These are phyloP conservation scores for Palaemon carinicauda DNA, from an alignment of 1,140 invertebrate species.

Conservation along the genomic window DNA sequence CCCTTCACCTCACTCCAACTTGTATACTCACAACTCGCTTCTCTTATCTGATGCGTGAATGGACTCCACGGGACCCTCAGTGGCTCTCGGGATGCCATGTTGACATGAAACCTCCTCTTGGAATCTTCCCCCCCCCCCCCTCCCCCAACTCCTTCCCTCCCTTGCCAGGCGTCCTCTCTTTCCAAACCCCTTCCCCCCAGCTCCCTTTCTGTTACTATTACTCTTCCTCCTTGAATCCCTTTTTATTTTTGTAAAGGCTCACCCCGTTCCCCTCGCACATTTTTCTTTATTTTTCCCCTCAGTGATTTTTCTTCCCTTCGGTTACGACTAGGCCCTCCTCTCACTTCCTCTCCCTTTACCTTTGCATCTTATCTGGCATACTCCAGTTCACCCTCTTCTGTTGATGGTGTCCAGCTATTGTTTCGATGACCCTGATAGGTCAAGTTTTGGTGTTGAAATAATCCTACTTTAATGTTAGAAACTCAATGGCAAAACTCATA, in stretches of 20 bases:
- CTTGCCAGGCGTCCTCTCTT: neutral
- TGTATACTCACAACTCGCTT: constrained; percentile 44
- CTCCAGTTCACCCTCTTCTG: neutral
- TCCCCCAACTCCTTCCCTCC: neutral
- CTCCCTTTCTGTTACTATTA: neutral
- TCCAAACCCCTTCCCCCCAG: neutral
- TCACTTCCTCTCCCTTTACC: neutral
- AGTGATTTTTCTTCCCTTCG: neutral
- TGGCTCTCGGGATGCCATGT: constrained; percentile 6
- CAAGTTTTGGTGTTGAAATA: too few species aligned
- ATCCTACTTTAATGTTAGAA: too few species aligned
- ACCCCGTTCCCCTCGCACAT: too few species aligned
- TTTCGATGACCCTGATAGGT: too few species aligned
- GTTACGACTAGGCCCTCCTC: too few species aligned
- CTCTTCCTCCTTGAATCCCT: neutral
- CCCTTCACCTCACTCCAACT: constrained; percentile 20
- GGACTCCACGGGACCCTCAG: constrained; percentile 21
- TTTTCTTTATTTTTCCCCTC: too few species aligned
- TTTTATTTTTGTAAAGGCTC: neutral
- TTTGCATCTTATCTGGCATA: neutral
- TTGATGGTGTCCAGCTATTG: too few species aligned
- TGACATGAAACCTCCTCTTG: constrained; percentile 7
- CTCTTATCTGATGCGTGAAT: constrained; percentile 46
- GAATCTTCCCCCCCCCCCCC: neutral
- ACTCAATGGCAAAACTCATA: too few species aligned